Percentiles rank a stretch among this genome's conserved stretches.
These are phyloP conservation scores for Argyresthia albistria DNA, from an alignment of 2,888 invertebrate species.

Conservation along the genomic window DNA sequence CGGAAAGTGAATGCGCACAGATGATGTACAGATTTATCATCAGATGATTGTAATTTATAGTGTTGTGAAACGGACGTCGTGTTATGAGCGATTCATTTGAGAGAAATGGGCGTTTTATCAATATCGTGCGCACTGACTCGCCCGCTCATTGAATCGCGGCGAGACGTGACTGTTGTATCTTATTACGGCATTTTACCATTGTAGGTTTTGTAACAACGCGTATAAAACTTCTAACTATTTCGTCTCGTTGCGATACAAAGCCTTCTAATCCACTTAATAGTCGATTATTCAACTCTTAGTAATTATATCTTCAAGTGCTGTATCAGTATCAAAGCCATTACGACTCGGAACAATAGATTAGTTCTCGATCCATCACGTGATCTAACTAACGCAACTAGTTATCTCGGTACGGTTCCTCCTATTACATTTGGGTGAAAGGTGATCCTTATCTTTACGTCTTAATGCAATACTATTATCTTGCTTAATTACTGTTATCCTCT, in stretches of 20 bases:
- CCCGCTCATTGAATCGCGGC: neutral
- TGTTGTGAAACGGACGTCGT: constrained; percentile 10
- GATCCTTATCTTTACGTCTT: neutral
- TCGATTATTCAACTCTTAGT: neutral
- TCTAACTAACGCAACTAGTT: neutral
- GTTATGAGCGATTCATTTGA: constrained; percentile 21
- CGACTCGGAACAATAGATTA: neutral
- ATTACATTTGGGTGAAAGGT: neutral
- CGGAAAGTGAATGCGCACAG: constrained; percentile 27
- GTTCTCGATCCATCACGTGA: neutral
- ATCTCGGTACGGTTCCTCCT: neutral
- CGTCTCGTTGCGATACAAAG: neutral
- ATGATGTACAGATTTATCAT: constrained; percentile 23
- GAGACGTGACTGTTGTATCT: neutral
- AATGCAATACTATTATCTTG: neutral
- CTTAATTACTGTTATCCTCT: too few species aligned
- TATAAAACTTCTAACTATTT: neutral
- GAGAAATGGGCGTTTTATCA: constrained; percentile 53
- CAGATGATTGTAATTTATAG: constrained; percentile 37
- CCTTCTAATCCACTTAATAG: neutral
- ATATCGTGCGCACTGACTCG: constrained; percentile 11
- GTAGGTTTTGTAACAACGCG: constrained; percentile 42
- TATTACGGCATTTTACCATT: constrained; percentile 11
- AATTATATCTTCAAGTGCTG: neutral
- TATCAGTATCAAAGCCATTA: neutral